Conservation (phyloP, 1,140 invertebrate genomes). For the Forficula auricularia region DNA sequence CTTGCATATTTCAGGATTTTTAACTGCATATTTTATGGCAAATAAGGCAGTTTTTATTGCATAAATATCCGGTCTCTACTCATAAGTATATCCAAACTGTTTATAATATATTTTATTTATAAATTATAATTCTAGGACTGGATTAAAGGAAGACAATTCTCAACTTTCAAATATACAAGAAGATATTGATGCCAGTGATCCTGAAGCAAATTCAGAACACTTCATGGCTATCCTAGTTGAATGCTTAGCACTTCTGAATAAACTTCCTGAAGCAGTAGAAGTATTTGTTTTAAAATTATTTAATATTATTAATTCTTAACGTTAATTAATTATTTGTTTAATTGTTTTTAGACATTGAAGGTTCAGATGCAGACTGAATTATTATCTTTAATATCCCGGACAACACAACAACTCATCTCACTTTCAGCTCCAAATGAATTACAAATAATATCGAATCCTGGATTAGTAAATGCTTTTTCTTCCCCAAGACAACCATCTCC, state of each 20-base stretch:
- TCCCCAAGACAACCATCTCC: conserved; percentile 53
- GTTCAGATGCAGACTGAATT: conserved; percentile 64
- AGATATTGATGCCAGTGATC: conserved; percentile 40
- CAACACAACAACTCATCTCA: conserved; percentile 49
- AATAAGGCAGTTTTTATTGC: no score
- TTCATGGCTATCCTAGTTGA: conserved; percentile 70
- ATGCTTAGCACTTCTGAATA: conserved; percentile 66
- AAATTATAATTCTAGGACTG: no score
- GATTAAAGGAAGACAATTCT: no score
- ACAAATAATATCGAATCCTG: conserved; percentile 20
- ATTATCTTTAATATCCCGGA: conserved; percentile 52
- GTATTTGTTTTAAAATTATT: conserved; percentile 25
- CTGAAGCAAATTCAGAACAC: conserved; percentile 47
- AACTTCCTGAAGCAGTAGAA: conserved; percentile 68
- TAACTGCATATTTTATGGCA: no score
- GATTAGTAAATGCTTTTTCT: conserved; percentile 57
- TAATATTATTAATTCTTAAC: neutral
- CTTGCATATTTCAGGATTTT: no score
- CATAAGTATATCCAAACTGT: no score
- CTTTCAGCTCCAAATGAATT: conserved; percentile 4
- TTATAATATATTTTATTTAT: no score
- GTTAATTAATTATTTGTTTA: neutral
- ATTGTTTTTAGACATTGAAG: conserved; percentile 46
- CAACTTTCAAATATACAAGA: conserved; percentile 30
- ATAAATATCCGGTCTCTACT: no score